These are phyloP conservation scores for Neotoxoptera formosana DNA, from an alignment of 1,140 invertebrate genomes.

Conservation along the genomic window DNA sequence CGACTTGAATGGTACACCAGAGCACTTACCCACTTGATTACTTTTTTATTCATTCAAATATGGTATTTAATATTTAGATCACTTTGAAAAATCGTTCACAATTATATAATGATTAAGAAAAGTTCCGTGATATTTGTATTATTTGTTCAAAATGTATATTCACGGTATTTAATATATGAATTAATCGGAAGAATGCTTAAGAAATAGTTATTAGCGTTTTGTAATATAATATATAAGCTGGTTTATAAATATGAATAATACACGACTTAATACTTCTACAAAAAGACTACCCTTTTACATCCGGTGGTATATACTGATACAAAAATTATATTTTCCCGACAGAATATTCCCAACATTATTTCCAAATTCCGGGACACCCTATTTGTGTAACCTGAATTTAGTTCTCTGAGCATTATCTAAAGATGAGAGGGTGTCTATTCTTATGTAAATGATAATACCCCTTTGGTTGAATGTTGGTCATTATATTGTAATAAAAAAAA, in stretches of 20 bases:
- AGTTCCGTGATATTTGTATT: not conserved
- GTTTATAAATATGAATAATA: not conserved
- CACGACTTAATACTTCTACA: not conserved
- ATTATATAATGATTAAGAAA: not conserved
- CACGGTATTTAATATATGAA: not conserved
- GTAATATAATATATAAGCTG: not conserved
- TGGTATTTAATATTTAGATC: too few species aligned
- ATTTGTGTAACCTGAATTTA: not conserved
- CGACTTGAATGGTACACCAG: too few species aligned
- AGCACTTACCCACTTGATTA: too few species aligned
- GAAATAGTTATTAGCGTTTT: not conserved
- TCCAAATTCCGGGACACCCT: not conserved
- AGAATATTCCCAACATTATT: conserved; percentile 30
- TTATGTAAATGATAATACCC: conserved; percentile 41
- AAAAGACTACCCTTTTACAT: not conserved
- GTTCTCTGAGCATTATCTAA: conserved; percentile 3
- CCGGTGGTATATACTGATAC: not conserved
- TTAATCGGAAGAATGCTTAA: not conserved
- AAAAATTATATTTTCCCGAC: not conserved
- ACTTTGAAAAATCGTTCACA: not conserved
- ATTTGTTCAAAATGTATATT: not conserved
- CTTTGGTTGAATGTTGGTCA: not conserved
- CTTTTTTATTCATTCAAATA: not conserved
- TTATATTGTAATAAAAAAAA: conserved; percentile 28
- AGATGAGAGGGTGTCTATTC: conserved; percentile 3